A percentile compares a stretch with the other conserved stretches of the same genome.
Evolutionary conservation across 2,888 invertebrate species (phyloP).

Genomic region (Drosophila koepferae): DNA sequence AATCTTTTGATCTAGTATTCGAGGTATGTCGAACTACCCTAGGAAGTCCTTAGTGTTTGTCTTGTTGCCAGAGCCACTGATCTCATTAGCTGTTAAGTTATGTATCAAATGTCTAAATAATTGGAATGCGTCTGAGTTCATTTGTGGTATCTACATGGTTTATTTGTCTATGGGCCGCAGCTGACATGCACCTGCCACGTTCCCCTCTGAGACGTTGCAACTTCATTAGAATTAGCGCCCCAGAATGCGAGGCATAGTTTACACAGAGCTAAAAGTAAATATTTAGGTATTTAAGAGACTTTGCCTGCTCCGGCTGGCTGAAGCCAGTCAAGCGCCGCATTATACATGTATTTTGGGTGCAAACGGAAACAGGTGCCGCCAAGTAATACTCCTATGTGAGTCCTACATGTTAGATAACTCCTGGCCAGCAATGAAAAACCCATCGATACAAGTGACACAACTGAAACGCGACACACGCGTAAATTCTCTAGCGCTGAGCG

Average conservation of each 20-base stretch:
- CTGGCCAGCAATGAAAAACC: not conserved
- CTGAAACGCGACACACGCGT: constrained; percentile 49
- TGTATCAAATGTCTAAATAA: constrained; percentile 42
- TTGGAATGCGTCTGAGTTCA: constrained; percentile 33
- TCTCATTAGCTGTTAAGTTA: constrained; percentile 52
- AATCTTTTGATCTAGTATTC: constrained; percentile 21
- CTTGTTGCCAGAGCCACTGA: constrained; percentile 5
- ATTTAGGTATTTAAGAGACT: constrained; percentile 41
- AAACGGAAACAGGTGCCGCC: constrained; percentile 74
- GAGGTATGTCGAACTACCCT: constrained; percentile 10
- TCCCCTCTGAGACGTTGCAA: constrained; percentile 43
- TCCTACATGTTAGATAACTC: constrained; percentile 20
- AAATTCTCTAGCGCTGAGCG: constrained; percentile 39
- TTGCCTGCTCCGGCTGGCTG: not conserved
- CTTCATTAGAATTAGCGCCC: constrained; percentile 73
- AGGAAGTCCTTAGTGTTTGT: not conserved
- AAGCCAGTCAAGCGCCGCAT: constrained; percentile 45
- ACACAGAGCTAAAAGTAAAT: constrained; percentile 57
- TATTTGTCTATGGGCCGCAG: constrained; percentile 31
- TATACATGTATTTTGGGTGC: constrained; percentile 37
- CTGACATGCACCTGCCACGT: constrained; percentile 66
- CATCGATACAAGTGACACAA: constrained; percentile 61
- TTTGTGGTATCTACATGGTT: constrained; percentile 15
- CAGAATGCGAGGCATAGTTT: constrained; percentile 12
- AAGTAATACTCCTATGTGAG: not conserved